A percentile compares a stretch with the other conserved stretches of the same genome.
phyloP scores from a whole-genome alignment of 2,797 vertebrate species.

The Pipistrellus pipistrellus region DNA sequence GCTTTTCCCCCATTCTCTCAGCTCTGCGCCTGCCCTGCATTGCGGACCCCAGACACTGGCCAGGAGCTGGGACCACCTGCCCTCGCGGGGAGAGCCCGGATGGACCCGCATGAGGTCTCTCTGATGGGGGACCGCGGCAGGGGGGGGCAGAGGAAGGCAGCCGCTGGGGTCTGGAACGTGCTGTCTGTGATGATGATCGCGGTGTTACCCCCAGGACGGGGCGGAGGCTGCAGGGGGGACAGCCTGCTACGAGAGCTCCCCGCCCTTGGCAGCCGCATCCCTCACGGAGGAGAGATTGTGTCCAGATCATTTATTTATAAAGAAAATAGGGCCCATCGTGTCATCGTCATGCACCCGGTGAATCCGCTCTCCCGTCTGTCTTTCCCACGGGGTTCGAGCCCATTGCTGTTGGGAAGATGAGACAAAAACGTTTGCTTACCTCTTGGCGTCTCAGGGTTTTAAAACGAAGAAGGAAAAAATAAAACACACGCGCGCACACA shows the following conservation, averaged over 20 bases:
- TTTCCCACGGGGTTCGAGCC: constrained; percentile 37
- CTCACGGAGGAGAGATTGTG: constrained; percentile 14
- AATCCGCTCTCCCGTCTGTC: not conserved
- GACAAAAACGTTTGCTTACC: constrained; percentile 66
- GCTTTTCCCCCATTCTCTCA: constrained; percentile 66
- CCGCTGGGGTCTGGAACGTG: not conserved
- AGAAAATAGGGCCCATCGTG: constrained; percentile 19
- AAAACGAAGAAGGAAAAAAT: constrained; percentile 11
- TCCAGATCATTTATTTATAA: not conserved
- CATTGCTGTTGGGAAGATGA: not conserved
- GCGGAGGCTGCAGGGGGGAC: not conserved
- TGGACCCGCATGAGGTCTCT: rapidly evolving
- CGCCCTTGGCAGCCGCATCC: constrained; percentile 39
- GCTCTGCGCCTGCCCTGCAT: constrained; percentile 37
- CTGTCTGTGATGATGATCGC: too few relatives aligned
- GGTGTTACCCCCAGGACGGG: not conserved
- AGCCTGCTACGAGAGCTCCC: constrained; percentile 12
- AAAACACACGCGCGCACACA: too few relatives aligned
- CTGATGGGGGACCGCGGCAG: rapidly evolving
- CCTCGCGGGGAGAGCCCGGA: not conserved
- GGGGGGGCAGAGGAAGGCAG: constrained; percentile 58
- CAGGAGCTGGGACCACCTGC: not conserved
- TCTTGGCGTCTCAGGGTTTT: constrained; percentile 28
- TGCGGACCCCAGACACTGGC: not conserved
- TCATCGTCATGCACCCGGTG: not conserved